Percentiles rank a stretch among this genome's conserved stretches.
These are phyloP conservation scores for Gadus chalcogrammus DNA, from an alignment of 2,113 vertebrate genomes.

Conservation along the genomic window DNA sequence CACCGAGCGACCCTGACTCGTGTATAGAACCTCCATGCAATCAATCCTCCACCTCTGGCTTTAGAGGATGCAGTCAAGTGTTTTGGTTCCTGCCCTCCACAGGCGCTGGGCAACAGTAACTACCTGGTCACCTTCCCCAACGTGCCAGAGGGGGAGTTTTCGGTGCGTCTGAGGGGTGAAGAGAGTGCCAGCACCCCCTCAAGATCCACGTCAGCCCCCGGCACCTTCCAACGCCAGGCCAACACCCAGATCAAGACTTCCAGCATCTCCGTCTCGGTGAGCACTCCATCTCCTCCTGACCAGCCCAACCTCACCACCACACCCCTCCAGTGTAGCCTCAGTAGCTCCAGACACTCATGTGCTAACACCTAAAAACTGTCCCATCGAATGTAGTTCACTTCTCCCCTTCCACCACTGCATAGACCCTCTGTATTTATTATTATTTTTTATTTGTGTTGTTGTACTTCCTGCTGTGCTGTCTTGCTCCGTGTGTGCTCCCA, in stretches of 20 bases:
- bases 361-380: too few species aligned
- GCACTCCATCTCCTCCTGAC: not conserved
- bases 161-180: slow-evolving; percentile 55
- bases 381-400: too few species aligned
- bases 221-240: slow-evolving; percentile 64
- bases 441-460: too few species aligned
- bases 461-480: too few species aligned
- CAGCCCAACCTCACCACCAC: not conserved
- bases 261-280: slow-evolving; percentile 59
- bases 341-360: too few species aligned
- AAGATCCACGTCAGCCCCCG: not conserved
- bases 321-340: not conserved
- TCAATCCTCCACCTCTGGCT: too few species aligned
- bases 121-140: slow-evolving; percentile 55
- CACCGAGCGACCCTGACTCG: not conserved
- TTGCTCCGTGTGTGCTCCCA: too few species aligned
- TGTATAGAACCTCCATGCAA: not conserved
- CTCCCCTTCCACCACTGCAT: too few species aligned
- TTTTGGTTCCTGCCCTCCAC: not conserved
- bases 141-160: slow-evolving; percentile 53
- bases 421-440: too few species aligned
- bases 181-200: slow-evolving; percentile 20
- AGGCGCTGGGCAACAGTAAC: slow-evolving; percentile 31
- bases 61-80: too few species aligned
- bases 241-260: slow-evolving; percentile 58